Conservation (phyloP, 2,888 invertebrate genomes). For the Odontocolon sp. region DNA sequence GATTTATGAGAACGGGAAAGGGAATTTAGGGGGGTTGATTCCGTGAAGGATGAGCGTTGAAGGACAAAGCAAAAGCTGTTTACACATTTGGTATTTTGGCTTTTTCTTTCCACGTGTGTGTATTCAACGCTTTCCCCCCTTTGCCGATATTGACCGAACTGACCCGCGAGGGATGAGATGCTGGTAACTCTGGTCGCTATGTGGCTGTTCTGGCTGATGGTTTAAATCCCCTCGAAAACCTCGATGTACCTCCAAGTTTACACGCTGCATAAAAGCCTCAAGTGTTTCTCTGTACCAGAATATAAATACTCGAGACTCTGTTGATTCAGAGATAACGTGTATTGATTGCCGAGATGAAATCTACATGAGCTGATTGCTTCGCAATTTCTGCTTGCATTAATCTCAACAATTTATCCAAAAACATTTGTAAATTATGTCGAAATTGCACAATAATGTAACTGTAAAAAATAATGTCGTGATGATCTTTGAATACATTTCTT, state of each 20-base stretch:
- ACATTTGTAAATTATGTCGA: too few relatives aligned
- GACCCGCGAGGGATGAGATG: conserved; percentile 58
- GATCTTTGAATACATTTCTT: neutral
- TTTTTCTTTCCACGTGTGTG: conserved; percentile 12
- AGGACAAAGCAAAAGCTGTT: neutral
- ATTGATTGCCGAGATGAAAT: neutral
- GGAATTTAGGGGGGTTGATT: neutral
- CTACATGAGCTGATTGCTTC: too few relatives aligned
- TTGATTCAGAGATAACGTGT: conserved; percentile 25
- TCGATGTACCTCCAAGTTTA: conserved; percentile 52
- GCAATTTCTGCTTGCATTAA: too few relatives aligned
- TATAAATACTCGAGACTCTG: conserved; percentile 15
- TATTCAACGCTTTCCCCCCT: conserved; percentile 31
- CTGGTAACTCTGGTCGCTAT: conserved; percentile 21
- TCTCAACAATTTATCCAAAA: too few relatives aligned
- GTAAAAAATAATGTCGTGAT: too few relatives aligned
- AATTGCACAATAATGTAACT: too few relatives aligned
- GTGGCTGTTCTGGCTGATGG: conserved; percentile 32
- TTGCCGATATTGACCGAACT: conserved; percentile 64
- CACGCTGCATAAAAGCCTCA: conserved; percentile 39
- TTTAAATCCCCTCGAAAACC: conserved; percentile 45
- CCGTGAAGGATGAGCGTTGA: neutral
- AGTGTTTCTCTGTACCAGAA: conserved; percentile 41
- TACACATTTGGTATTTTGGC: conserved; percentile 9
- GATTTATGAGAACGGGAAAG: neutral